Evolutionary conservation across 2,113 vertebrate species (phyloP).

Genomic region (Poeciliopsis prolifica): DNA sequence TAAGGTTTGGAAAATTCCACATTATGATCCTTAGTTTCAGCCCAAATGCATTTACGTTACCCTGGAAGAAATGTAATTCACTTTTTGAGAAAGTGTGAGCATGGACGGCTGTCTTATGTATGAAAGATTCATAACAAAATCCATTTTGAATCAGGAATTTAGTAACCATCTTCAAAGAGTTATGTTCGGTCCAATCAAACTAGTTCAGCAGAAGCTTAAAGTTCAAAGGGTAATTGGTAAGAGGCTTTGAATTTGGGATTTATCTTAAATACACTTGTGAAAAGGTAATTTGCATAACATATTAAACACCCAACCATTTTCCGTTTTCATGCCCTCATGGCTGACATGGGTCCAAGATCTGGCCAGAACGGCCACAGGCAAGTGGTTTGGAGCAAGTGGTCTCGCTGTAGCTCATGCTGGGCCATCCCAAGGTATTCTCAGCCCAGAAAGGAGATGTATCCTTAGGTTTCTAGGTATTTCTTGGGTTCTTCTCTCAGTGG

Average conservation of each 20-base stretch:
- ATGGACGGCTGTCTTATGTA: neutral
- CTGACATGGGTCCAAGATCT: neutral
- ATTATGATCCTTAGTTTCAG: too few species aligned
- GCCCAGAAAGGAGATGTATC: neutral
- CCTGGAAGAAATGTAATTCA: neutral
- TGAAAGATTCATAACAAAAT: neutral
- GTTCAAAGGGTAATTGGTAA: constrained; percentile 11
- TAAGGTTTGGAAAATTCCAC: too few species aligned
- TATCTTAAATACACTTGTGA: neutral
- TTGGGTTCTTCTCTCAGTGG: neutral
- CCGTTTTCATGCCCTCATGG: neutral
- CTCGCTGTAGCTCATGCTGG: neutral
- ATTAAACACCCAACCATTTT: constrained; percentile 2
- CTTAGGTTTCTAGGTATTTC: neutral
- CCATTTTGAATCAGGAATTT: neutral
- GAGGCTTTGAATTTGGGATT: constrained; percentile 5
- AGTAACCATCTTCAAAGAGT: neutral
- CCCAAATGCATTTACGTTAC: neutral
- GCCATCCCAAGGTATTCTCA: neutral
- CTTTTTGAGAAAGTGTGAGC: neutral
- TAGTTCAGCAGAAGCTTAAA: constrained; percentile 11
- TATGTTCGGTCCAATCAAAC: neutral
- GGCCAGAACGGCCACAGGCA: neutral
- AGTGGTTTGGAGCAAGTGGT: neutral
- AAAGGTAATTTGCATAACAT: constrained; percentile 9